Percentiles rank a stretch among this genome's conserved stretches.
These are phyloP conservation scores for Pongo pygmaeus DNA, from an alignment of 2,113 vertebrate species.

Conservation along the genomic window DNA sequence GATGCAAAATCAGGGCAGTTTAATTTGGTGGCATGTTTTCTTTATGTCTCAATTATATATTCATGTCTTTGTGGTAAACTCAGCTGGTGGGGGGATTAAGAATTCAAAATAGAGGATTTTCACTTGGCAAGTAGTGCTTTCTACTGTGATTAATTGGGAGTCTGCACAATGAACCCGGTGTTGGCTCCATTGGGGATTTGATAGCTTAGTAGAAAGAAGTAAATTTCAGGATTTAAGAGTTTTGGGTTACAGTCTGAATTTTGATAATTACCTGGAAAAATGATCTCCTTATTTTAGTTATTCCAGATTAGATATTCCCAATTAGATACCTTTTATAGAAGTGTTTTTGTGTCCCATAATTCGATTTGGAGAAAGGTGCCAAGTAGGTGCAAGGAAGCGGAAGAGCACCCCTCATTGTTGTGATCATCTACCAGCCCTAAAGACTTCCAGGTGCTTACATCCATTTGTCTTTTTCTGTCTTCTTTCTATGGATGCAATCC, in stretches of 20 bases:
- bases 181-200: constrained; percentile 52
- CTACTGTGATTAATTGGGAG: constrained; percentile 76
- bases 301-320: constrained; percentile 27
- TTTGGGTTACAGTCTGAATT: constrained; percentile 56
- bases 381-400: neutral
- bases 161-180: constrained; percentile 42
- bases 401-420: neutral
- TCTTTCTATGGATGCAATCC: neutral
- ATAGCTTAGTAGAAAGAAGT: constrained; percentile 52
- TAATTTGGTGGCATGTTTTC: constrained; percentile 79
- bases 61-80: constrained; percentile 81
- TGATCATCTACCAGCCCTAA: neutral
- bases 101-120: constrained; percentile 78
- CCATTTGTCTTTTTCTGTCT: neutral
- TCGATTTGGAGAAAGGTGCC: constrained; percentile 32
- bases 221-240: constrained; percentile 66
- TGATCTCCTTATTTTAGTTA: constrained; percentile 58
- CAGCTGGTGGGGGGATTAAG: constrained; percentile 78
- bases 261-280: constrained; percentile 66
- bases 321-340: constrained; percentile 15
- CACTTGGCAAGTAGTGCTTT: constrained; percentile 70
- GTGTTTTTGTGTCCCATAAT: constrained; percentile 23
- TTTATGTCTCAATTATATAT: constrained; percentile 81
- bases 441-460: neutral
- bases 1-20: constrained; percentile 80